A percentile compares a stretch with the other conserved stretches of the same genome.
These are phyloP conservation scores for Erebia aethiops DNA, from an alignment of 2,888 invertebrate genomes.

Conservation along the genomic window DNA sequence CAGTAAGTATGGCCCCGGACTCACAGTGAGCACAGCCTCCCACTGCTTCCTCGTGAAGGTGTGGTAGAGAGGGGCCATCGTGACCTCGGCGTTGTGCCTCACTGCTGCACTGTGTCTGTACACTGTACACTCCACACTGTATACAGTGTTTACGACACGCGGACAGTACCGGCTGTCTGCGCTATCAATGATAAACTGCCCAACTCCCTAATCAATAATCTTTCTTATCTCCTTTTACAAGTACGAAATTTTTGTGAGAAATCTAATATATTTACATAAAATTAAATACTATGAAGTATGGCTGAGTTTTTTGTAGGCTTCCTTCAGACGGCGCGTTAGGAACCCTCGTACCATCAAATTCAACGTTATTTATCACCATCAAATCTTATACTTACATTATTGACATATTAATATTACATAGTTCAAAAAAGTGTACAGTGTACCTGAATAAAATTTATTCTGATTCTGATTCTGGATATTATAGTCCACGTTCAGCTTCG, in stretches of 20 bases:
- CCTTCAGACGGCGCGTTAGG: too few species aligned
- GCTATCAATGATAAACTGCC: slow-evolving; percentile 24
- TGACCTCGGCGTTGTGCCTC: slow-evolving; percentile 27
- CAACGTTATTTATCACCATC: too few species aligned
- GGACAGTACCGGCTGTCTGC: not conserved
- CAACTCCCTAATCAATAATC: slow-evolving; percentile 19
- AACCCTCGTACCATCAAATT: too few species aligned
- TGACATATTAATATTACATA: too few species aligned
- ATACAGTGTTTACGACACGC: not conserved
- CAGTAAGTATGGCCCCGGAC: slow-evolving; percentile 42
- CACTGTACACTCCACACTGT: not conserved
- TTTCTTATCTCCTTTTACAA: slow-evolving; percentile 5
- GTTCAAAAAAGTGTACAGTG: too few species aligned
- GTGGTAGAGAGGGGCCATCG: slow-evolving; percentile 63
- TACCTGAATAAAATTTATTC: too few species aligned
- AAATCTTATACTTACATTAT: too few species aligned
- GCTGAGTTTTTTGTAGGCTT: too few species aligned
- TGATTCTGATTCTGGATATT: too few species aligned
- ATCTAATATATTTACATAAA: not conserved
- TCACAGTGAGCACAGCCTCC: slow-evolving; percentile 69
- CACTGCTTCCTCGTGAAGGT: slow-evolving; percentile 70
- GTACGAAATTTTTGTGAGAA: not conserved
- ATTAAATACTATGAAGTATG: too few species aligned
- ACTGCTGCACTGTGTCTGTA: not conserved
- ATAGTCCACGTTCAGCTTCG: too few species aligned